Percentiles rank a stretch among this genome's conserved stretches.
These are phyloP conservation scores for Deilephila elpenor DNA, from an alignment of 2,888 invertebrate species.

Conservation along the genomic window DNA sequence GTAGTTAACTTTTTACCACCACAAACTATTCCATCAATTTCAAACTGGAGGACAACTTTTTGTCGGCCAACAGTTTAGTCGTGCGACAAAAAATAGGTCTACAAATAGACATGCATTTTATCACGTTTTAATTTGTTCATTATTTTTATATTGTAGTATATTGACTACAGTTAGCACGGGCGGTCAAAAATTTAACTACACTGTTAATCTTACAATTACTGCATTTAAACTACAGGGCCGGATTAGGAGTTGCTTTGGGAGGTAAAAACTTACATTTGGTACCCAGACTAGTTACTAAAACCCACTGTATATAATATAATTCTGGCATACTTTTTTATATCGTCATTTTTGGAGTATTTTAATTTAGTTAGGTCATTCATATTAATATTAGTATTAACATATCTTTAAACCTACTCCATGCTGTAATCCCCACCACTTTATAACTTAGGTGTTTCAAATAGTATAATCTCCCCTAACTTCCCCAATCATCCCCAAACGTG, in stretches of 20 bases:
- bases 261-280: neutral
- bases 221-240: conserved; percentile 10
- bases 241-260: neutral
- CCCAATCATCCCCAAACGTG: no score
- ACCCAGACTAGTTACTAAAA: no score
- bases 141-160: neutral
- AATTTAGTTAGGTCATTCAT: no score
- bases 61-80: neutral
- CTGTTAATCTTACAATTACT: conserved; percentile 9
- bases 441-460: no score
- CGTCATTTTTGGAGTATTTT: no score
- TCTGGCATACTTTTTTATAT: no score
- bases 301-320: no score
- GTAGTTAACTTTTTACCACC: neutral
- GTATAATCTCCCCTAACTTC: no score
- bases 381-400: neutral
- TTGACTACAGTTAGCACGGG: neutral
- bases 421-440: no score
- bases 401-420: no score
- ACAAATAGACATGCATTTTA: neutral
- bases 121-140: neutral
- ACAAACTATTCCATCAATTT: neutral
- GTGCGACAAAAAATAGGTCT: neutral
- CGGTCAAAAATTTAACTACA: neutral
- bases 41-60: neutral